Conservation (phyloP, 2,113 vertebrate genomes). For the Coreoperca whiteheadi region DNA sequence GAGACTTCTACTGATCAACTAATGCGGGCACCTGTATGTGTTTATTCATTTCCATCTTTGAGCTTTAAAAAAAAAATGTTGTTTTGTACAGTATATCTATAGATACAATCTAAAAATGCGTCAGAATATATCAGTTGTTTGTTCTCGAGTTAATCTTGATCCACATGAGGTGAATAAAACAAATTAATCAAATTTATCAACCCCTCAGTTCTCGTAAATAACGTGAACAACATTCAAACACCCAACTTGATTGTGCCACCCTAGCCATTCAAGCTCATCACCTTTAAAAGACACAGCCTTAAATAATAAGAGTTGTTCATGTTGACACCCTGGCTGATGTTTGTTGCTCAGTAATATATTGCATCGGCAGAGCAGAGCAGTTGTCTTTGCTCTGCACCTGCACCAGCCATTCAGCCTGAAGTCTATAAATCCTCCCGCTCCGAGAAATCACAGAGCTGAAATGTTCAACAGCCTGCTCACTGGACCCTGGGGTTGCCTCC, state of each 20-base stretch:
- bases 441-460: constrained; percentile 51
- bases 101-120: constrained; percentile 7
- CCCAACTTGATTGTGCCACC: constrained; percentile 42
- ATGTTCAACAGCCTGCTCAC: constrained; percentile 54
- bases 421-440: constrained; percentile 75
- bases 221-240: constrained; percentile 25
- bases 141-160: constrained; percentile 18
- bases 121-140: constrained; percentile 15
- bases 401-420: constrained; percentile 67
- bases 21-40: constrained; percentile 6
- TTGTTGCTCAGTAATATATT: constrained; percentile 74
- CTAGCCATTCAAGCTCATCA: constrained; percentile 59
- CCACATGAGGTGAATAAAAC: constrained; percentile 29
- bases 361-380: constrained; percentile 68
- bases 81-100: background rate
- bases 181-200: constrained; percentile 41
- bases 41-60: background rate
- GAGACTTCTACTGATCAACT: background rate
- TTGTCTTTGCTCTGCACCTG: constrained; percentile 78
- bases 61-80: background rate
- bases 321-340: constrained; percentile 72
- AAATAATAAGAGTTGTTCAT: constrained; percentile 76
- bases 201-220: constrained; percentile 47
- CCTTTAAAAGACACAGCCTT: constrained; percentile 70
- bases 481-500: constrained; percentile 47